Evolutionary conservation across 1,140 invertebrate genomes (phyloP), one percentile per base, ranked within the genome.

Genomic region (Drosophila bocki): DNA sequence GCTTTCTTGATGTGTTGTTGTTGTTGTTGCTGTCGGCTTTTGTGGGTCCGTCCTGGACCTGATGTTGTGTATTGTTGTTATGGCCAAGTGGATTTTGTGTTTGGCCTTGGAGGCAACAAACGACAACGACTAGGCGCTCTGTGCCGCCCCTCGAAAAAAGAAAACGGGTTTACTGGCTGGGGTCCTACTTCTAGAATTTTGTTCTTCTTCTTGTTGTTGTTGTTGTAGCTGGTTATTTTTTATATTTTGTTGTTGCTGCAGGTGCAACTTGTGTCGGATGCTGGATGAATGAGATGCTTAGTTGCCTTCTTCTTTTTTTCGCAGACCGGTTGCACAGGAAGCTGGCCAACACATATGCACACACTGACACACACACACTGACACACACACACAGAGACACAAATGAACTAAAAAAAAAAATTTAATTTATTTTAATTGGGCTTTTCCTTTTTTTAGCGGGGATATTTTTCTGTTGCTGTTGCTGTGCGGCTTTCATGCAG

Each of bases 291-390:
- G 47, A 32, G 67, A 32, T 68, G 69, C 61, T 75, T 79, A 47
- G 69, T 75, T 51, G 74, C 74, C 59, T 19, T 42, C 22, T 71
- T 47, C 45, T 29, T 57, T 70, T 47, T 78, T 47, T 78, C 59
- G 61, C 59, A 57, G 82, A 87, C 84, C 84, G 84, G 84, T 87
- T 87, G 80, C 67, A 70, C 67, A 70, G 67, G 67, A 70, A 70
- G 48, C 44, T 68, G 63, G 47, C 67, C 26, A 26, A 51, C 32
- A 51, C 32, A 53, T 19, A 37, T 26, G 22, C 39, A 44, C 26
- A 33, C 32, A 39, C 37, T 37, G 8, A 17, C 32, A 26, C 32
- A 17, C 32, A 19, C n/a, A 17, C 17, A 26, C 19, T 6, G 1
- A 22, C 22, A 33, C 35, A 67, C 42, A 45, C 39, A 42, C 50